phyloP scores from a whole-genome alignment of 2,113 vertebrate genomes.

The Mormyrus iriodes region DNA sequence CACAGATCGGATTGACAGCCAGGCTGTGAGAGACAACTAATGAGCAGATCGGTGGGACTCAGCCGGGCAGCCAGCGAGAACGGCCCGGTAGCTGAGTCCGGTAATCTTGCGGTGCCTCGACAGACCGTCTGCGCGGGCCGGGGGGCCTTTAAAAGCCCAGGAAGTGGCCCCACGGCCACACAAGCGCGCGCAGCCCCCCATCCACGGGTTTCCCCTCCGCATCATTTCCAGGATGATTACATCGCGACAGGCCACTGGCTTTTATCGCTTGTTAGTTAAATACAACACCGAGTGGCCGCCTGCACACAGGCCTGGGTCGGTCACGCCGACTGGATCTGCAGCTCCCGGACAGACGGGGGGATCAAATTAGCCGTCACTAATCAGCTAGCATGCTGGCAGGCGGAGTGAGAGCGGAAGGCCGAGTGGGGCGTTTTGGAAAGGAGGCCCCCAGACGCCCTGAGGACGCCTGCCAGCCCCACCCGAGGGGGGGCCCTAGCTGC shows the following conservation, averaged over 20 bases:
- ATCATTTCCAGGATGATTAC: neutral
- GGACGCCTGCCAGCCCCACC: neutral
- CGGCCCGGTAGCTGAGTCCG: neutral
- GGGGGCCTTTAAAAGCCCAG: neutral
- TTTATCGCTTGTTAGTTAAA: neutral
- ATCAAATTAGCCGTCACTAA: neutral
- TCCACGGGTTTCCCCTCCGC: neutral
- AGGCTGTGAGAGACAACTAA: neutral
- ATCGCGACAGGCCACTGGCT: neutral
- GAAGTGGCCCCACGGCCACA: neutral
- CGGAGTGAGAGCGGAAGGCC: neutral
- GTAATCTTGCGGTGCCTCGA: neutral
- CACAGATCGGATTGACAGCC: neutral
- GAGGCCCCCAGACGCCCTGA: neutral
- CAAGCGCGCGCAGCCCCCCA: no score
- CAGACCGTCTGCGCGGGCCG: neutral
- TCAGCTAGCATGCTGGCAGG: neutral
- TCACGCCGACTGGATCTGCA: neutral
- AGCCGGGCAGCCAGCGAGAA: neutral
- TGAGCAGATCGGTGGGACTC: neutral
- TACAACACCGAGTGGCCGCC: neutral
- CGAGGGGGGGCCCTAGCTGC: neutral
- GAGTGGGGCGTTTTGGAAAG: neutral
- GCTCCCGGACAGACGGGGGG: neutral
- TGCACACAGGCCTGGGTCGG: neutral